Conservation (phyloP, 1,140 invertebrate genomes). For the Drosophila tristis region DNA sequence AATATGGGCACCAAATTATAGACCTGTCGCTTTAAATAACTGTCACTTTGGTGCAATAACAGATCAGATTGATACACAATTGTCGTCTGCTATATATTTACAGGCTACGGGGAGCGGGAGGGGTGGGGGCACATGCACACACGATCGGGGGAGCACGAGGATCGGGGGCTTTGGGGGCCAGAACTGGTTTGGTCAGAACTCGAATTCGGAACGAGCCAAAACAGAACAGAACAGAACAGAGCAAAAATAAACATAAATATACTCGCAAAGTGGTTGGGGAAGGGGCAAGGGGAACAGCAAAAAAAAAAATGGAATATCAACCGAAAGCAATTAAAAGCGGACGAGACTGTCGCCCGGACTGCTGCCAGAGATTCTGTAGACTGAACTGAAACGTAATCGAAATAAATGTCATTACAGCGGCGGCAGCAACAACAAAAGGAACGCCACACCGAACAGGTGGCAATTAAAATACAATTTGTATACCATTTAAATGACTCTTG, state of each 20-base stretch:
- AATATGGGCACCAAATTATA: slow-evolving; percentile 31
- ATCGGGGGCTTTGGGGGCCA: not conserved
- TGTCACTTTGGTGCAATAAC: slow-evolving; percentile 47
- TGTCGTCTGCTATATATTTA: too few relatives aligned
- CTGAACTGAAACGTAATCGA: slow-evolving; percentile 54
- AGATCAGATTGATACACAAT: slow-evolving; percentile 16
- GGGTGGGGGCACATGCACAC: not conserved
- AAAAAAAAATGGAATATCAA: slow-evolving; percentile 12
- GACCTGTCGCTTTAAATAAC: slow-evolving; percentile 29
- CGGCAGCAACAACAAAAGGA: slow-evolving; percentile 16
- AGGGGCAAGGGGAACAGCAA: too few relatives aligned
- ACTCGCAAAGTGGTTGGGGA: slow-evolving; percentile 1
- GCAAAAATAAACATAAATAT: slow-evolving; percentile 3
- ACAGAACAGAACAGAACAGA: slow-evolving; percentile 11
- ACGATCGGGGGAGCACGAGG: not conserved
- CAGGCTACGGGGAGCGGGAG: too few relatives aligned
- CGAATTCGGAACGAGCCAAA: slow-evolving; percentile 11
- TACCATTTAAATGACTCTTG: slow-evolving; percentile 73
- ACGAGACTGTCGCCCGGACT: slow-evolving; percentile 30
- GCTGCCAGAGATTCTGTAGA: slow-evolving; percentile 13
- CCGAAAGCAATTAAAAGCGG: slow-evolving; percentile 70
- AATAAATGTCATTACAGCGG: slow-evolving; percentile 72
- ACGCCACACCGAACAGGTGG: slow-evolving; percentile 54
- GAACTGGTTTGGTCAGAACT: slow-evolving; percentile 63
- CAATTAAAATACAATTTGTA: slow-evolving; percentile 78